phyloP scores from a whole-genome alignment of 2,888 invertebrate genomes.

The Synergus itoensis region DNA sequence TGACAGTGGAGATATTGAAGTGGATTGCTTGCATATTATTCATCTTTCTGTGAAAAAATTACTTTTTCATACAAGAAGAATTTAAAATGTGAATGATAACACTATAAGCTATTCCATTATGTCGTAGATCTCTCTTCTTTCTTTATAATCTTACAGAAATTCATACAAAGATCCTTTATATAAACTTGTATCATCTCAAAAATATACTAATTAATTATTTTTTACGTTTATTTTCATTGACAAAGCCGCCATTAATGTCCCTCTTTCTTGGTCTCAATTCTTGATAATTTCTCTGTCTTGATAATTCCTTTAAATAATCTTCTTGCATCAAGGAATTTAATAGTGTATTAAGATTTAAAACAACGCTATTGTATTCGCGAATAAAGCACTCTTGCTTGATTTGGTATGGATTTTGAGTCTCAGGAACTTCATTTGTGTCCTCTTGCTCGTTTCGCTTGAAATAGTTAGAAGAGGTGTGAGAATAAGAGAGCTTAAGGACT shows the following conservation, averaged over 20 bases:
- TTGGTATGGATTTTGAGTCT: constrained; percentile 10
- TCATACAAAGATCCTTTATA: no score
- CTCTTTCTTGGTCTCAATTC: no score
- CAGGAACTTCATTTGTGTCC: neutral
- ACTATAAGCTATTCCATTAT: neutral
- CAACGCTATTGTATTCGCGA: constrained; percentile 3
- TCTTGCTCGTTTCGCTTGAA: neutral
- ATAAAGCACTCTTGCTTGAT: constrained; percentile 25
- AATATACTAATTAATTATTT: no score
- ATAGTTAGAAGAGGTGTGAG: neutral
- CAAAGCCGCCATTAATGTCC: no score
- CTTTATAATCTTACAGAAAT: neutral
- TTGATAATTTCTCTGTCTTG: no score
- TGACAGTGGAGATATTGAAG: constrained; percentile 14
- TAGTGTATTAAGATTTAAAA: neutral
- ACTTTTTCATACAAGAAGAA: neutral
- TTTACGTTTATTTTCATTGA: no score
- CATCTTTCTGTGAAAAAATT: neutral
- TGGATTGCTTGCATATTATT: neutral
- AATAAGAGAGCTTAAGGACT: neutral
- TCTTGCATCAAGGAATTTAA: neutral
- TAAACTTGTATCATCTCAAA: no score
- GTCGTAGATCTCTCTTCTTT: neutral
- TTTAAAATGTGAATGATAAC: neutral
- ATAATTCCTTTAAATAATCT: no score